Evolutionary conservation across 2,113 vertebrate genomes (phyloP), one percentile per base, ranked within the genome.

Genomic region (Thalassarche chlororhynchos): DNA sequence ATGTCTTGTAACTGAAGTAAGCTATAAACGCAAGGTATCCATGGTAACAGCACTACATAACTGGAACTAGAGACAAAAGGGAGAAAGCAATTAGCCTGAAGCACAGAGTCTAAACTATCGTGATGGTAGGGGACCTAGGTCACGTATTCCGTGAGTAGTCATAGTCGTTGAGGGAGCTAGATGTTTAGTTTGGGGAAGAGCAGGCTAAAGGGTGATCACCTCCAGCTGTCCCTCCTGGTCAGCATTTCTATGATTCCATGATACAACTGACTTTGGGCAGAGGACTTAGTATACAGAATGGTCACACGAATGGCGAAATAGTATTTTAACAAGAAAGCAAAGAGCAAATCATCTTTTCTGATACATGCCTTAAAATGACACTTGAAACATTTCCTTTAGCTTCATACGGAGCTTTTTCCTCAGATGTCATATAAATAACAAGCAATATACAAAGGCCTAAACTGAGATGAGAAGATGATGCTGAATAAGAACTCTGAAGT

Each of bases 81-180:
- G 26, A 84, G 68, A 71, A 72, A 49, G 54, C 44, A 44, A 68
- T 80, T 32, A 70, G 21, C 52, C 38, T 31, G 79, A 71, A 89
- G 66, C n/a, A 54, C 11, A 23, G 69, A 31, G 57, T 17, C n/a
- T 38, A 12, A 88, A n/a, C 46, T 38, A 2, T 15, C 0, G 0
- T 36, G 55, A 17, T 42, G 44, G 40, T 13, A 23, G 72, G 38
- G 57, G 38, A 66, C 49, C 62, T 40, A 6, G 14, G 61, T 49
- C 36, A n/a, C 3, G 1, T n/a, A 38, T 31, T 61, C 38, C 47
- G 9, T 6, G 65, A 70, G 40, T 2, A 51, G 51, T 7, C 2
- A 0, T 19, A 55, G 32, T n/a, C 21, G 4, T 8, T 12, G 34
- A 70, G 76, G 76, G 46, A 66, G 32, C 23, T 9, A 6, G 55